phyloP scores from a whole-genome alignment of 2,888 invertebrate genomes.

The Tipula unca region DNA sequence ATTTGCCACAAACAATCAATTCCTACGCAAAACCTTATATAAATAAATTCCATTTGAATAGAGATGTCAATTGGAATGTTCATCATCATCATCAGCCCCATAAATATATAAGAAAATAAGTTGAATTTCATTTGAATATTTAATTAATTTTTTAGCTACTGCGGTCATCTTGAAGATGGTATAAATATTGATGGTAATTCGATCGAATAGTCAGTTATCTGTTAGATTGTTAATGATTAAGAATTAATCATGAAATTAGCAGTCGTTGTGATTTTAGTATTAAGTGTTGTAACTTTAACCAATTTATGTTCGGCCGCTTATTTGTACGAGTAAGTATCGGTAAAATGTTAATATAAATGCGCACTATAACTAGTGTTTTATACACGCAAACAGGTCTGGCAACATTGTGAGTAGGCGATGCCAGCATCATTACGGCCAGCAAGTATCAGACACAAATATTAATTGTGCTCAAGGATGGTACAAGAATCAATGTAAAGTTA shows the following conservation, averaged over 20 bases:
- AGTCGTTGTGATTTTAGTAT: not conserved
- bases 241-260: not conserved
- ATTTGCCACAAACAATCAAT: not conserved
- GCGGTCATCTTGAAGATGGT: not conserved
- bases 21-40: not conserved
- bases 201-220: not conserved
- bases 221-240: not conserved
- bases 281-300: not conserved
- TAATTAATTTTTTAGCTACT: not conserved
- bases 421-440: not conserved
- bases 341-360: too few species aligned
- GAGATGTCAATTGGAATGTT: not conserved
- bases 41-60: not conserved
- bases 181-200: not conserved
- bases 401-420: not conserved
- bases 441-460: not conserved
- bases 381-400: too few species aligned
- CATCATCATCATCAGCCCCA: not conserved
- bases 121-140: not conserved
- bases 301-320: not conserved
- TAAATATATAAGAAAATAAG: not conserved
- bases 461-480: not conserved
- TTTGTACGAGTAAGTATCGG: not conserved
- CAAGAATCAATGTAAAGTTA: not conserved
- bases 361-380: not conserved